Evolutionary conservation across 2,797 vertebrate genomes (phyloP), one percentile per base, ranked within the genome.

Genomic region (Falco concolor): DNA sequence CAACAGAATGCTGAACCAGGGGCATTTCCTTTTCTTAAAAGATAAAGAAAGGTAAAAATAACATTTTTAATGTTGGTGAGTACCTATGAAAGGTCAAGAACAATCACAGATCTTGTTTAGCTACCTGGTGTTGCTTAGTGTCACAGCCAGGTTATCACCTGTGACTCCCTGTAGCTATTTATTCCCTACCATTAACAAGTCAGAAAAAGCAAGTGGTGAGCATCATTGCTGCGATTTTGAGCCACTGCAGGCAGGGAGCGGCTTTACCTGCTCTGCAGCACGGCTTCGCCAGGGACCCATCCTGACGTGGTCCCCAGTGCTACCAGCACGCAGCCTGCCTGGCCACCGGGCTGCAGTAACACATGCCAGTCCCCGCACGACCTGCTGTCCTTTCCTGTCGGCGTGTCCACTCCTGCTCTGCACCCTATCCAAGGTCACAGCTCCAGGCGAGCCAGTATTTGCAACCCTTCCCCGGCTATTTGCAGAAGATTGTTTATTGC

Each of bases 231-330:
- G 18, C 2, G 3, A 27, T 30, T 61, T 57, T 8, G 45, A 76
- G 53, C 36, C 1, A 0, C 11, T 32, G 21, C 3, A 9, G 64
- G 52, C 25, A 22, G 34, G 9, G 57, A 34, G 27, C 1, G 1
- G 19, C 44, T 25, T 14, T 57, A 52, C 47, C 36, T 14, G 17
- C 28, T 40, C 72, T 49, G 30, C 0, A 2, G 8, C 65, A 49
- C 1, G 3, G 40, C 52, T 72, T 53, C 4, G 1, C 30, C 11
- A 30, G 56, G 44, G 20, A 40, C 16, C 3, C 2, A 0, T n/a
- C 79, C 64, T 28, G n/a, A 34, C 4, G 0, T 5, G 23, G 20
- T 13, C 63, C 32, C 38, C 24, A 25, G 56, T 24, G 7, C 38
- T 2, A 2, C n/a, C 42, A 12, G 24, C 2, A 12, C 4, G 3